phyloP scores from a whole-genome alignment of 2,888 invertebrate species.

The Epinotia bilunana region DNA sequence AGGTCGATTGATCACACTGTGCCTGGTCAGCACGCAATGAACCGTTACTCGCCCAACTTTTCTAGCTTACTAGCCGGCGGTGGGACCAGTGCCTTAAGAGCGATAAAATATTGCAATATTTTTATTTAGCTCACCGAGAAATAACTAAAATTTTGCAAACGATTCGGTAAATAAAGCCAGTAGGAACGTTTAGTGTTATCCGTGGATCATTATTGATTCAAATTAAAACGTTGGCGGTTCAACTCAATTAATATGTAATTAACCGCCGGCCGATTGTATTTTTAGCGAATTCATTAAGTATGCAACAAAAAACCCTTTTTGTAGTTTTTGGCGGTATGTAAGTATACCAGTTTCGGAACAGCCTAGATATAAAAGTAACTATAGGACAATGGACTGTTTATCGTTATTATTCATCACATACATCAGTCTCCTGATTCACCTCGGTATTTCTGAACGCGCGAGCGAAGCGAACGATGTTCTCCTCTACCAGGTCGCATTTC shows the following conservation, averaged over 20 bases:
- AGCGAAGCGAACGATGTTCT: too few species aligned
- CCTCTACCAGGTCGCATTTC: too few species aligned
- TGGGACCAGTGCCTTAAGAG: too few species aligned
- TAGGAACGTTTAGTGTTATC: not conserved
- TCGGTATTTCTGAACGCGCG: not conserved
- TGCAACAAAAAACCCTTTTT: constrained; percentile 13
- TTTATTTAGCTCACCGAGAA: not conserved
- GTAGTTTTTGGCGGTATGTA: not conserved
- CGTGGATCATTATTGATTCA: constrained; percentile 18
- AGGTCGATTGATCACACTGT: too few species aligned
- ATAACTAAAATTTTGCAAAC: not conserved
- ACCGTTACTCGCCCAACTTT: too few species aligned
- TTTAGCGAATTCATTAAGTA: constrained; percentile 28
- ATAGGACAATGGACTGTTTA: too few species aligned
- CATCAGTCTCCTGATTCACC: not conserved
- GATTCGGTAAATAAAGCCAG: not conserved
- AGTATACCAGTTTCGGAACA: not conserved
- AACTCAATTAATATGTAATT: constrained; percentile 30
- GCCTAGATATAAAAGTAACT: too few species aligned
- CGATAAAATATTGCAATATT: too few species aligned
- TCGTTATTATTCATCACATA: not conserved
- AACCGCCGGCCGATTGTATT: constrained; percentile 31
- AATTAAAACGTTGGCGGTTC: constrained; percentile 28
- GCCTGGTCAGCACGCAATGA: too few species aligned
- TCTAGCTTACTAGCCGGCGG: too few species aligned